Conservation (phyloP, 2,888 invertebrate genomes). For the Callimorpha dominula region DNA sequence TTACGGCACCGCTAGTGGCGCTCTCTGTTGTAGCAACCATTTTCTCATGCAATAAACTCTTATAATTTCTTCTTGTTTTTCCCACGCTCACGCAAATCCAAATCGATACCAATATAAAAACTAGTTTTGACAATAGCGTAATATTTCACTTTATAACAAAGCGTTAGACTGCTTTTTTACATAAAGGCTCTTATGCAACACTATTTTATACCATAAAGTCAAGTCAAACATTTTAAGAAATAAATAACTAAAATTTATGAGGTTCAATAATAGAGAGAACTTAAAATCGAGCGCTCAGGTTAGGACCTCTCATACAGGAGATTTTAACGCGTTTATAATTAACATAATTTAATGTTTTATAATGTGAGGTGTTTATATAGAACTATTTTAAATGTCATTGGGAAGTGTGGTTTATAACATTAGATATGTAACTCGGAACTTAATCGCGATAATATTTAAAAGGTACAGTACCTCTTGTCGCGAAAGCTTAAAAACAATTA, state of each 20-base stretch:
- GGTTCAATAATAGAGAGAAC: background rate
- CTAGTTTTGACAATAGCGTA: conserved; percentile 56
- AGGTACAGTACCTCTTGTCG: no score
- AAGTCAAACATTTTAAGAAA: background rate
- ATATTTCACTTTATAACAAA: conserved; percentile 58
- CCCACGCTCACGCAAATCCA: conserved; percentile 64
- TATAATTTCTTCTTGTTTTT: conserved; percentile 48
- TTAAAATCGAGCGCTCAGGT: background rate
- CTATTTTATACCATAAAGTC: background rate
- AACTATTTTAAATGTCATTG: background rate
- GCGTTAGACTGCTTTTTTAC: conserved; percentile 46
- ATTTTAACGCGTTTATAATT: background rate
- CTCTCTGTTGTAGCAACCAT: conserved; percentile 51
- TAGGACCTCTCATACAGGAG: background rate
- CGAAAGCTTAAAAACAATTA: no score
- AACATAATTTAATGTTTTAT: background rate
- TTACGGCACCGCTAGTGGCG: conserved; percentile 32
- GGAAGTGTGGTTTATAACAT: background rate
- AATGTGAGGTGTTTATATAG: background rate
- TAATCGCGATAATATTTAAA: no score
- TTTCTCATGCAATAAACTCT: conserved; percentile 53
- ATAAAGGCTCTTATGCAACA: conserved; percentile 25
- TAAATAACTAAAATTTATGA: background rate
- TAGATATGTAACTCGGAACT: no score
- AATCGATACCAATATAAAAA: conserved; percentile 48